These are phyloP conservation scores for Podarcis cretensis DNA, from an alignment of 2,113 vertebrate species.

Conservation along the genomic window DNA sequence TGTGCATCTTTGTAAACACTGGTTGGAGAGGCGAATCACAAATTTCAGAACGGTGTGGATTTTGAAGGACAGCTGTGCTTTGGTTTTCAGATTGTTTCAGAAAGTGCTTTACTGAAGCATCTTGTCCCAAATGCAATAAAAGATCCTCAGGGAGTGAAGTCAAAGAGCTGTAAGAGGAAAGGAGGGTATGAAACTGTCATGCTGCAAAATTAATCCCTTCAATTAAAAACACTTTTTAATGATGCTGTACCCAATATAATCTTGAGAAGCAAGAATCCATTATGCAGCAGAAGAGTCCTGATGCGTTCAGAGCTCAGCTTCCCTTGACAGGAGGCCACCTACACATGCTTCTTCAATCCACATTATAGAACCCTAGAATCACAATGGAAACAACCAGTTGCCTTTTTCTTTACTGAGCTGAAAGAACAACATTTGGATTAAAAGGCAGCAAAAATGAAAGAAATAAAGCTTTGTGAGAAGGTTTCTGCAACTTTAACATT, in stretches of 20 bases:
- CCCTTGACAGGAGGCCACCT: neutral
- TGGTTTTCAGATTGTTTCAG: too few relatives aligned
- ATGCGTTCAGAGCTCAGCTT: neutral
- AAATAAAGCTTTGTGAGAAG: neutral
- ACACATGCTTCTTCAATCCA: fast-evolving
- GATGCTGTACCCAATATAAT: neutral
- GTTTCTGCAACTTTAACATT: neutral
- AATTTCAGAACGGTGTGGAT: too few relatives aligned
- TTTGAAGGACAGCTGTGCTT: too few relatives aligned
- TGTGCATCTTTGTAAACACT: too few relatives aligned
- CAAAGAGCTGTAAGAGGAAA: neutral
- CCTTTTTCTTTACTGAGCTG: neutral
- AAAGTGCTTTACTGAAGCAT: neutral
- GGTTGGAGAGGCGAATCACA: too few relatives aligned
- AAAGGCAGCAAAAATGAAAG: neutral
- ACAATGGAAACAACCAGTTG: neutral
- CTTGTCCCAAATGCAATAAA: fast-evolving
- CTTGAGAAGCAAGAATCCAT: neutral
- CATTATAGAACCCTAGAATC: neutral
- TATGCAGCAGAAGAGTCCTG: neutral
- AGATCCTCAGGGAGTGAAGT: neutral
- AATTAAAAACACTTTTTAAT: neutral
- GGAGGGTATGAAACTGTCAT: neutral
- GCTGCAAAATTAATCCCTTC: neutral
- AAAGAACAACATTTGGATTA: neutral